These are phyloP conservation scores for Himalopsyche phryganea DNA, from an alignment of 1,140 invertebrate species.

Conservation along the genomic window DNA sequence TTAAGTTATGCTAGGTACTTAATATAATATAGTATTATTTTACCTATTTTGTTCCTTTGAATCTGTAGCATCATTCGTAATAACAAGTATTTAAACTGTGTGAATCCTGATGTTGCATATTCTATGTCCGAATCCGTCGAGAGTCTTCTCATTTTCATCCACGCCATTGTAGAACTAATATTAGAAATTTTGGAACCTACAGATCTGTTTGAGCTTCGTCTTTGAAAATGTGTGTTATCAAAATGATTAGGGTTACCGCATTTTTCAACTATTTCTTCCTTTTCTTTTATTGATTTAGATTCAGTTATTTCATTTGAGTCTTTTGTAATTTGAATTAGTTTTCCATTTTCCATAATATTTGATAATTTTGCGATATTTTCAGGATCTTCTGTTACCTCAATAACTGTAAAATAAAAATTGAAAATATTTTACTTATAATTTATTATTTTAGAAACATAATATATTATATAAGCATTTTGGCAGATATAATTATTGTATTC, in stretches of 20 bases:
- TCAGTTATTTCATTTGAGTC: slow-evolving; percentile 15
- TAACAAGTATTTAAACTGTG: slow-evolving; percentile 40
- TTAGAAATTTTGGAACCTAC: slow-evolving; percentile 24
- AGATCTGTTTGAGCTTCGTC: slow-evolving; percentile 28
- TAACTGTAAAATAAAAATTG: slow-evolving; percentile 44
- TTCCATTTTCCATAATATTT: slow-evolving; percentile 46
- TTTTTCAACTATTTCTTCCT: slow-evolving; percentile 38
- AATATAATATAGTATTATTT: too few relatives aligned
- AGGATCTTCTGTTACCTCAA: slow-evolving; percentile 50
- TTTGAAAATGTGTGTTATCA: slow-evolving; percentile 35
- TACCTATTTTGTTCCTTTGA: slow-evolving; percentile 38
- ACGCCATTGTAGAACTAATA: slow-evolving; percentile 29
- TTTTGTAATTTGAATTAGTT: slow-evolving; percentile 40
- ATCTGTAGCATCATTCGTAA: slow-evolving; percentile 40
- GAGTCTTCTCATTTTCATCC: slow-evolving; percentile 25
- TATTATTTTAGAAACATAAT: too few relatives aligned
- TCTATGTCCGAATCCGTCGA: slow-evolving; percentile 28
- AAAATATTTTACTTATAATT: too few relatives aligned
- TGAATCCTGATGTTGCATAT: slow-evolving; percentile 37
- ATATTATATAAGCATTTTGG: too few relatives aligned
- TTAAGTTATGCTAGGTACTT: too few relatives aligned
- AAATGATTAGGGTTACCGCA: slow-evolving; percentile 32
- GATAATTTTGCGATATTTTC: slow-evolving; percentile 42
- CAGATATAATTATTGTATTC: too few relatives aligned
- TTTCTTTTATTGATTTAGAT: slow-evolving; percentile 33